Evolutionary conservation across 2,888 invertebrate genomes (phyloP).

Genomic region (Lysandra coridon): DNA sequence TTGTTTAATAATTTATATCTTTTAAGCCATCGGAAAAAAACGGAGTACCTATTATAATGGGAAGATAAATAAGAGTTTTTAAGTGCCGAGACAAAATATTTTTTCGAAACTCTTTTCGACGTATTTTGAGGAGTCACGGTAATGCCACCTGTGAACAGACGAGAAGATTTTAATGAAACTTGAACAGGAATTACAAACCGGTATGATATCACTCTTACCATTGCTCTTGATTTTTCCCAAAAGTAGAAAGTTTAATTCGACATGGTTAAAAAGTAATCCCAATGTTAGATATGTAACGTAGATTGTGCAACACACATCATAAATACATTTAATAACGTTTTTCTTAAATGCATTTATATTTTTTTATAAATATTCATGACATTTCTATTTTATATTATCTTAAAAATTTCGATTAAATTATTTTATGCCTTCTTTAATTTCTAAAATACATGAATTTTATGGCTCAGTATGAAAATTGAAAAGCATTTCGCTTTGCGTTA

Average conservation of each 20-base stretch:
- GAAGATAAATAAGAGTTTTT: no score
- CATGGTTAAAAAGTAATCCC: not conserved
- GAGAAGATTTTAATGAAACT: not conserved
- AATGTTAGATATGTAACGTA: not conserved
- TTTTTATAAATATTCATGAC: conserved; percentile 10
- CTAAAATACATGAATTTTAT: not conserved
- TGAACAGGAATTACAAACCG: not conserved
- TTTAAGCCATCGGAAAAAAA: no score
- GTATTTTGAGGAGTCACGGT: not conserved
- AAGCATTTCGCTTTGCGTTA: not conserved
- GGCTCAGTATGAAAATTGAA: not conserved
- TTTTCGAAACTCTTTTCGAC: not conserved
- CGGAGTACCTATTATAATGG: no score
- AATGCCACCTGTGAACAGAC: not conserved
- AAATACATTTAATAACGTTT: not conserved
- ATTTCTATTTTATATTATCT: not conserved
- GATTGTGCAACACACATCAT: not conserved
- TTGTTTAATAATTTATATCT: no score
- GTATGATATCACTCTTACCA: conserved; percentile 24
- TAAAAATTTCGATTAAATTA: not conserved
- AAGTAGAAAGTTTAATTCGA: conserved; percentile 25
- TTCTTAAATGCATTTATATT: no score
- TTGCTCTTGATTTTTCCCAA: conserved; percentile 10
- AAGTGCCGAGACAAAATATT: no score
- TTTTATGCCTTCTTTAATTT: not conserved